These are phyloP conservation scores for Alviniconcha marisindica DNA, from an alignment of 1,140 invertebrate genomes.

Conservation along the genomic window DNA sequence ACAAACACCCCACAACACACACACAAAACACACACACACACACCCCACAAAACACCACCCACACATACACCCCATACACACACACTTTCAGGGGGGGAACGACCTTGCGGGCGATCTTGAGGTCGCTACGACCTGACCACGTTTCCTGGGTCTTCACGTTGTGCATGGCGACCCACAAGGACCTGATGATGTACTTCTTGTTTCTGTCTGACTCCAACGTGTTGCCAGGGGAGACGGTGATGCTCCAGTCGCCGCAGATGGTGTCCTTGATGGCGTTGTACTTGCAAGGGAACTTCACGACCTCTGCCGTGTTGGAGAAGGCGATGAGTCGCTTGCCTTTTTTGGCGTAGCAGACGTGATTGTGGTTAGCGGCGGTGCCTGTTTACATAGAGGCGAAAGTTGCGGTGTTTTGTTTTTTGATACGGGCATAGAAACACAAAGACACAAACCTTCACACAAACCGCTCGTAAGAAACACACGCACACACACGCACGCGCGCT, in stretches of 20 bases:
- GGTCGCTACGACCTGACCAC: slow-evolving; percentile 41
- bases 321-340: slow-evolving; percentile 1
- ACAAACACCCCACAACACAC: no score
- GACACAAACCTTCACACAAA: no score
- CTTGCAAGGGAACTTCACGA: slow-evolving; percentile 28
- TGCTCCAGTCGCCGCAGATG: not conserved
- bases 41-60: no score
- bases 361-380: no score
- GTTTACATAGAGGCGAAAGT: no score
- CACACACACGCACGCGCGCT: no score
- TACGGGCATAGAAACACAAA: no score
- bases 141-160: slow-evolving; percentile 13
- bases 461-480: no score
- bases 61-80: no score
- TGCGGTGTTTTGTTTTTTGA: no score
- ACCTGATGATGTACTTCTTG: slow-evolving; percentile 30
- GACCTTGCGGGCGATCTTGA: slow-evolving; percentile 31
- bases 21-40: no score
- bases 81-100: no score
- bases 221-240: slow-evolving; percentile 29
- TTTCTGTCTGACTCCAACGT: slow-evolving; percentile 24
- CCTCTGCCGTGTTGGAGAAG: not conserved
- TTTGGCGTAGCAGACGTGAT: not conserved
- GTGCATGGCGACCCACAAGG: slow-evolving; percentile 30
- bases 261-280: slow-evolving; percentile 18